These are phyloP conservation scores for Pandion haliaetus DNA, from an alignment of 2,113 vertebrate species.

Conservation along the genomic window DNA sequence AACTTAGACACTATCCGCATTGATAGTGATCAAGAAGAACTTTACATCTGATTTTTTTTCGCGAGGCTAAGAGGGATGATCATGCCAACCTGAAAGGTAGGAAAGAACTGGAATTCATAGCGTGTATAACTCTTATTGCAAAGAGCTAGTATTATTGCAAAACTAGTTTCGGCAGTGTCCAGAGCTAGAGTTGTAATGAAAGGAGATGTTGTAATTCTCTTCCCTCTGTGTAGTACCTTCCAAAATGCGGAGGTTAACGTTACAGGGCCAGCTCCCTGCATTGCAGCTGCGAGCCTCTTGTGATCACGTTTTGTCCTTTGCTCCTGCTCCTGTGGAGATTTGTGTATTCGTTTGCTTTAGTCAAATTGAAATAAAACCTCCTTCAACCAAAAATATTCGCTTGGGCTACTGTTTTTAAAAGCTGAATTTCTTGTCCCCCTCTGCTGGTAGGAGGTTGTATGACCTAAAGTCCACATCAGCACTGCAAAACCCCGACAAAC, in stretches of 20 bases:
- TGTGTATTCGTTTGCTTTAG: neutral
- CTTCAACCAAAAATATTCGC: accelerated
- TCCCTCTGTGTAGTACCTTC: neutral
- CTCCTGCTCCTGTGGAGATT: neutral
- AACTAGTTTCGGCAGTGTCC: slow-evolving; percentile 13
- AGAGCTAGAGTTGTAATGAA: neutral
- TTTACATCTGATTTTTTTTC: neutral
- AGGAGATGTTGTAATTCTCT: slow-evolving; percentile 8
- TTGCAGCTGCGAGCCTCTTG: neutral
- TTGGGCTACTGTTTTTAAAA: neutral
- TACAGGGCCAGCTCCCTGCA: neutral
- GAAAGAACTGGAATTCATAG: slow-evolving; percentile 5
- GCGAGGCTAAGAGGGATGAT: slow-evolving; percentile 8
- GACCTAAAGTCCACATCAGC: neutral
- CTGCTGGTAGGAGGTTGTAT: slow-evolving; percentile 18
- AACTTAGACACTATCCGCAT: neutral
- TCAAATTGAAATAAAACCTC: neutral
- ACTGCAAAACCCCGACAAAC: accelerated
- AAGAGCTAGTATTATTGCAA: slow-evolving; percentile 1
- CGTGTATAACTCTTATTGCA: slow-evolving; percentile 13
- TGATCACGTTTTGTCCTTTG: neutral
- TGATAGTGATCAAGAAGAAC: slow-evolving; percentile 14
- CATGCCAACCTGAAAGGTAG: slow-evolving; percentile 52
- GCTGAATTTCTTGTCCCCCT: slow-evolving; percentile 20
- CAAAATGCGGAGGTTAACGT: neutral